These are phyloP conservation scores for Phataginus tetradactyla DNA, from an alignment of 2,797 vertebrate genomes.

Conservation along the genomic window DNA sequence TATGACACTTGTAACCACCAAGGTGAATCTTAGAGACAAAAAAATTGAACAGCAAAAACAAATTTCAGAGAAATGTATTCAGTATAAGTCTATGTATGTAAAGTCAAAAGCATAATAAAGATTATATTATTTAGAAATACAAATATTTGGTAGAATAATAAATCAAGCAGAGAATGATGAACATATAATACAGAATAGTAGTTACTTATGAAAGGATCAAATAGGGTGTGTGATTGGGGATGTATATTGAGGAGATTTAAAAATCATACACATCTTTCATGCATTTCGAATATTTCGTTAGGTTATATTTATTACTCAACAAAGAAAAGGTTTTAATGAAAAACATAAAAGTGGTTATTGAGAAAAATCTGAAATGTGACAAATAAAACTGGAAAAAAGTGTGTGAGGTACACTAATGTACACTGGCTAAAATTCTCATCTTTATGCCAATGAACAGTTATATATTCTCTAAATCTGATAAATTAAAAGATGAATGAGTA, in stretches of 20 bases:
- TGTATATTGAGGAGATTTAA: not conserved
- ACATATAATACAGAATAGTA: not conserved
- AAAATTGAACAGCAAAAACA: not conserved
- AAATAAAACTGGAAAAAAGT: not conserved
- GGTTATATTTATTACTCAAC: constrained; percentile 9
- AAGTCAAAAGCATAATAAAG: not conserved
- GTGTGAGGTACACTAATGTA: not conserved
- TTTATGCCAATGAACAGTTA: not conserved
- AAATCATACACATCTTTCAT: not conserved
- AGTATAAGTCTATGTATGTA: not conserved
- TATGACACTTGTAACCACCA: not conserved
- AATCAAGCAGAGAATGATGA: not conserved
- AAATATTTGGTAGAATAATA: not conserved
- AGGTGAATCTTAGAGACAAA: not conserved
- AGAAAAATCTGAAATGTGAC: not conserved
- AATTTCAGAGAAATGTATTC: not conserved
- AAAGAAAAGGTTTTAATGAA: not conserved
- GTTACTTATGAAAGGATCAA: not conserved
- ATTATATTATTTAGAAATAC: constrained; percentile 24
- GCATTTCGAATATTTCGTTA: not conserved
- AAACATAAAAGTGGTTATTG: not conserved
- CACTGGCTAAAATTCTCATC: not conserved
- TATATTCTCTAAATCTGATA: not conserved
- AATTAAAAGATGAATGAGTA: not conserved
- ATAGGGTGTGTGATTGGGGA: not conserved